phyloP scores from a whole-genome alignment of 2,113 vertebrate species.

The Petroica traversi region DNA sequence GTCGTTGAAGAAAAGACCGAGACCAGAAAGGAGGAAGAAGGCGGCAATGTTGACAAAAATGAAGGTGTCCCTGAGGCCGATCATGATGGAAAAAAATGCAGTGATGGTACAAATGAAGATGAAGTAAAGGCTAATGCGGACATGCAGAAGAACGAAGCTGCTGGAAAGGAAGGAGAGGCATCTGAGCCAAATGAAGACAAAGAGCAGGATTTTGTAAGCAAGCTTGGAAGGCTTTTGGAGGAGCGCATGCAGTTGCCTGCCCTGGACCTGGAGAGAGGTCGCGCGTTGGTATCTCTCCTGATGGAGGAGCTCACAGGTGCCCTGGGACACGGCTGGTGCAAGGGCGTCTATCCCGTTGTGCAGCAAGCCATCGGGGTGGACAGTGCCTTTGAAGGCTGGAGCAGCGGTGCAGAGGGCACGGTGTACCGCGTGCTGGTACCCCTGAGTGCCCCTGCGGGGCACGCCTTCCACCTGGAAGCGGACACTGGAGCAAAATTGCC shows the following conservation, averaged over 20 bases:
- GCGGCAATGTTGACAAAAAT: neutral
- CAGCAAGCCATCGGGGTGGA: neutral
- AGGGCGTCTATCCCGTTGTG: neutral
- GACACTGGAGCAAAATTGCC: neutral
- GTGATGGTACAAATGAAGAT: neutral
- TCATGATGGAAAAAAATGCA: neutral
- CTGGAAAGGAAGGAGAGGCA: neutral
- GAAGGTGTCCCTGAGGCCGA: neutral
- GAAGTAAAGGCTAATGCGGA: too few species aligned
- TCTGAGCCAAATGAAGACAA: neutral
- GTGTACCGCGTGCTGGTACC: neutral
- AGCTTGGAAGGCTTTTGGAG: neutral
- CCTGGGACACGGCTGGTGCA: neutral
- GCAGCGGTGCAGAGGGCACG: too few species aligned
- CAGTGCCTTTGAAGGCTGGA: neutral
- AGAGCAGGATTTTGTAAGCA: neutral
- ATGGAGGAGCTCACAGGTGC: neutral
- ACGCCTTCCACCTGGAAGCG: neutral
- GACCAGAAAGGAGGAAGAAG: neutral
- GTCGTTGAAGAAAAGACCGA: neutral
- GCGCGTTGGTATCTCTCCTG: neutral
- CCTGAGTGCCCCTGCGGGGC: neutral
- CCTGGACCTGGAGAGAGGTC: neutral
- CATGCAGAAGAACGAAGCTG: neutral
- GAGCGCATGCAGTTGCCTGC: neutral